Conservation (phyloP, 2,797 vertebrate species). For the Artibeus jamaicensis region DNA sequence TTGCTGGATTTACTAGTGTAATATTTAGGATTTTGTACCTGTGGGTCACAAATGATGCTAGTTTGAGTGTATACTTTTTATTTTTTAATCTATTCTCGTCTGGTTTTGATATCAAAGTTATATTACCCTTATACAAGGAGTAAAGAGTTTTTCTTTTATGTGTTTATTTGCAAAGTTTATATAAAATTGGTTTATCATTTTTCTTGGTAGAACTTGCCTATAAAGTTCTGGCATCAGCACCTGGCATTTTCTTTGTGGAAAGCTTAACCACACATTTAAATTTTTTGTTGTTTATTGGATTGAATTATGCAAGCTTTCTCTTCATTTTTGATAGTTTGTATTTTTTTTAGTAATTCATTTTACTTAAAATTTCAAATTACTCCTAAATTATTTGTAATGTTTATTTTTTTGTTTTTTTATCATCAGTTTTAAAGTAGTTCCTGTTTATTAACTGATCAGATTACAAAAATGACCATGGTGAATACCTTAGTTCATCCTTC, state of each 20-base stretch:
- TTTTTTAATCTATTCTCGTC: neutral
- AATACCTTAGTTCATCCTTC: no score
- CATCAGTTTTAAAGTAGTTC: no score
- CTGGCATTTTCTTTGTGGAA: neutral
- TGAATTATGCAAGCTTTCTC: neutral
- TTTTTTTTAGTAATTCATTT: neutral
- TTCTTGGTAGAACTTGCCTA: neutral
- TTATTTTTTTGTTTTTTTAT: no score
- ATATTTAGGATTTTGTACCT: neutral
- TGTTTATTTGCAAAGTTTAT: conserved; percentile 2
- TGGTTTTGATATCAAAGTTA: neutral
- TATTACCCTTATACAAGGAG: neutral
- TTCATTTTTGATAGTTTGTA: neutral
- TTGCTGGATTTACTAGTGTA: neutral
- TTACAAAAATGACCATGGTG: no score
- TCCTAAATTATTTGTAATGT: neutral
- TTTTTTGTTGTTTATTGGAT: neutral
- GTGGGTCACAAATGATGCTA: neutral
- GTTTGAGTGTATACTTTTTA: neutral
- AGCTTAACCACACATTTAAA: neutral
- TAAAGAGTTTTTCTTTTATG: neutral
- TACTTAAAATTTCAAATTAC: neutral
- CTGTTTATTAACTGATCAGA: no score
- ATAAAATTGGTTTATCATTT: neutral
- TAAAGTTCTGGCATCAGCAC: neutral